phyloP scores from a whole-genome alignment of 2,888 invertebrate genomes.

The Amphimallon solstitiale region DNA sequence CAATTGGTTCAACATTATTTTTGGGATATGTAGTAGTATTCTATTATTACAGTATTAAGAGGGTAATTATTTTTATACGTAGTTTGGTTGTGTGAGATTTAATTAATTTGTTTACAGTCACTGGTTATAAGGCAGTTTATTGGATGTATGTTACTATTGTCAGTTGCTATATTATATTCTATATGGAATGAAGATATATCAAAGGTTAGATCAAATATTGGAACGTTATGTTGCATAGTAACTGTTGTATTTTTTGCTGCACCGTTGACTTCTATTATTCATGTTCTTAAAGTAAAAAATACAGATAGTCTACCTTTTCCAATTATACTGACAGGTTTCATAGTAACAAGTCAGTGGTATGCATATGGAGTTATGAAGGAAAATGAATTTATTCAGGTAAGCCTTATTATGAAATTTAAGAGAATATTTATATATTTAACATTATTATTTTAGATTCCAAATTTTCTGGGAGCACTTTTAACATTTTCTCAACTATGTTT shows the following conservation, averaged over 20 bases:
- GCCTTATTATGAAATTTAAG: constrained; percentile 39
- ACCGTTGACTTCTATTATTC: constrained; percentile 80
- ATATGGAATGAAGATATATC: constrained; percentile 66
- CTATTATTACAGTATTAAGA: constrained; percentile 78
- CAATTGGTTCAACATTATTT: constrained; percentile 77
- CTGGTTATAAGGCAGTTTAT: constrained; percentile 72
- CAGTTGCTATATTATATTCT: constrained; percentile 70
- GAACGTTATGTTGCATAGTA: constrained; percentile 75
- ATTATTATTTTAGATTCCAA: constrained; percentile 72
- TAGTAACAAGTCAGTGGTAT: constrained; percentile 86
- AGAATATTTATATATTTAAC: constrained; percentile 8
- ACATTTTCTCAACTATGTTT: constrained; percentile 79
- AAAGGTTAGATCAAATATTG: constrained; percentile 70
- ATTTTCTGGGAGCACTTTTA: constrained; percentile 79
- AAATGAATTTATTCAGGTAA: constrained; percentile 83
- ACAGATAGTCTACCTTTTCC: constrained; percentile 90
- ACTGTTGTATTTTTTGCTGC: constrained; percentile 85
- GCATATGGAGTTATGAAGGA: constrained; percentile 82
- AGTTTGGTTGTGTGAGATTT: neutral
- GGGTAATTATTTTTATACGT: constrained; percentile 60
- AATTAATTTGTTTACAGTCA: constrained; percentile 58
- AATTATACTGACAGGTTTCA: constrained; percentile 83
- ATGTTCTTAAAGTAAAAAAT: constrained; percentile 82
- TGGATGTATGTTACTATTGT: constrained; percentile 65
- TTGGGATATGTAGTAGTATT: constrained; percentile 75